Percentiles rank a stretch among this genome's conserved stretches.
phyloP scores from a whole-genome alignment of 2,888 invertebrate species.

The Morinoia aosen region DNA sequence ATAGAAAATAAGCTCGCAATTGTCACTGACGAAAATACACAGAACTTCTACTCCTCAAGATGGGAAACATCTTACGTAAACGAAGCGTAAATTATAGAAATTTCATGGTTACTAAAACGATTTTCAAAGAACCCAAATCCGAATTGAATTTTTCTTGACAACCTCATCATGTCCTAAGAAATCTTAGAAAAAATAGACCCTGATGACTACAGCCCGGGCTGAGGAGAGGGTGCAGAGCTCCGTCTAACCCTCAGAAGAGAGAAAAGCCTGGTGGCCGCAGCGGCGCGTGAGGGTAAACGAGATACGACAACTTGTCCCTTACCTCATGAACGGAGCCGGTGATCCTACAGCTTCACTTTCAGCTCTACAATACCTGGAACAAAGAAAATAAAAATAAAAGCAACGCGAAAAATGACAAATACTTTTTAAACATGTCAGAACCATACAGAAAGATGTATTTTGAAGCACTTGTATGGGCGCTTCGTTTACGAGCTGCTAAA shows the following conservation, averaged over 20 bases:
- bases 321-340: background rate
- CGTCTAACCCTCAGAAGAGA: background rate
- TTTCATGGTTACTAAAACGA: background rate
- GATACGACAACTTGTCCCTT: background rate
- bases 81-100: background rate
- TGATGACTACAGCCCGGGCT: background rate
- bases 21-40: background rate
- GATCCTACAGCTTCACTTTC: background rate
- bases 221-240: background rate
- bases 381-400: background rate
- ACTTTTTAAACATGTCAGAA: background rate
- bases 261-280: background rate
- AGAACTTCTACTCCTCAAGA: background rate
- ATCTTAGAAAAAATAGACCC: background rate
- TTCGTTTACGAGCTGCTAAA: background rate
- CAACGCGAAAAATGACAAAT: background rate
- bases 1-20: background rate
- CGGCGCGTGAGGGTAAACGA: background rate
- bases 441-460: background rate
- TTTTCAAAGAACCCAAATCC: background rate
- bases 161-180: background rate
- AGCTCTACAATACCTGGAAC: background rate
- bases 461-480: background rate
- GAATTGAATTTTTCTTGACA: background rate
- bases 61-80: background rate